Percentiles rank a stretch among this genome's conserved stretches.
phyloP scores from a whole-genome alignment of 2,797 vertebrate genomes.

The Gymnodraco acuticeps region DNA sequence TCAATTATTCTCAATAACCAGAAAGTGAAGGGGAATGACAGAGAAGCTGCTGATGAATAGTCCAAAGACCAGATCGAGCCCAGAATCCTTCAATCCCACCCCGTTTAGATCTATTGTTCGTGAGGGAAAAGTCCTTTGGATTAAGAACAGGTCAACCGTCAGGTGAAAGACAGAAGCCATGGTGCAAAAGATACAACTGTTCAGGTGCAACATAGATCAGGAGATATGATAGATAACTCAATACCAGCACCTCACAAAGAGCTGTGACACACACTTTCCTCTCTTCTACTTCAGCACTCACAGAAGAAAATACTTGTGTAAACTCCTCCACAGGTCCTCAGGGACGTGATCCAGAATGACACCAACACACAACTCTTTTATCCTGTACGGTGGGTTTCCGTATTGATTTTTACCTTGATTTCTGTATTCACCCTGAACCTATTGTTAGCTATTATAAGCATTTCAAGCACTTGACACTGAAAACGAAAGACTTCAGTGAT shows the following conservation, averaged over 20 bases:
- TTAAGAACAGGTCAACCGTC: constrained; percentile 15
- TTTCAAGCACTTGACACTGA: background rate
- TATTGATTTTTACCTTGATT: constrained; percentile 21
- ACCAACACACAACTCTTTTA: constrained; percentile 5
- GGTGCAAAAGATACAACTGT: constrained; percentile 35
- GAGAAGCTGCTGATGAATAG: background rate
- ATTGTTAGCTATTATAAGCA: constrained; percentile 3
- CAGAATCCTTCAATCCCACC: background rate
- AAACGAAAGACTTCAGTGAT: background rate
- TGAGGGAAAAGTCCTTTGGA: constrained; percentile 4
- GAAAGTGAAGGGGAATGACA: background rate
- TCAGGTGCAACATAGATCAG: constrained; percentile 2
- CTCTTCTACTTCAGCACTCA: background rate
- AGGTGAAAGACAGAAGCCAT: constrained; percentile 8
- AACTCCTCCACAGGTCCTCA: background rate
- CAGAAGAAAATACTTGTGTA: background rate
- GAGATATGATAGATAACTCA: constrained; percentile 35
- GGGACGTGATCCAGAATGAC: constrained; percentile 13
- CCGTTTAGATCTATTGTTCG: background rate
- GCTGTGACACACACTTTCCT: background rate
- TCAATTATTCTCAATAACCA: background rate
- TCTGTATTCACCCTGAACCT: background rate
- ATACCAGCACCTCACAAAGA: constrained; percentile 19
- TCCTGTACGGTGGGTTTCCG: background rate
- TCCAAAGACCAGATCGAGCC: background rate